These are phyloP conservation scores for Calyptommatus sinebrachiatus DNA, from an alignment of 2,113 vertebrate species.

Conservation along the genomic window DNA sequence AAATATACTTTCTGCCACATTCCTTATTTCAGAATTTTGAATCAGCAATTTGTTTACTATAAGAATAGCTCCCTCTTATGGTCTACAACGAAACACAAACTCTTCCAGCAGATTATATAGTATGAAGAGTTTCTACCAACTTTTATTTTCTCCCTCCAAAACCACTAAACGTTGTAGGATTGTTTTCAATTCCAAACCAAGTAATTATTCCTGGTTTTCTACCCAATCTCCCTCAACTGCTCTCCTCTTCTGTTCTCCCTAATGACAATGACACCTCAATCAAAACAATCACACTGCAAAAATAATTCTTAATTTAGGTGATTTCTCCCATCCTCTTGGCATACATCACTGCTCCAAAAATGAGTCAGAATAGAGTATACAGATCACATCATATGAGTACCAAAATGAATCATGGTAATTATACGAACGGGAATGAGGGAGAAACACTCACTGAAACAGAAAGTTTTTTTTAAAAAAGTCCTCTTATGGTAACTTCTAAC, in stretches of 20 bases:
- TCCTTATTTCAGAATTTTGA: neutral
- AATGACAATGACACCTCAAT: neutral
- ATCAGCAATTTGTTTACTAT: neutral
- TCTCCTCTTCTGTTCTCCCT: neutral
- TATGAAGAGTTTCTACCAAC: neutral
- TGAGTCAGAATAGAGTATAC: neutral
- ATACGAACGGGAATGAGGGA: neutral
- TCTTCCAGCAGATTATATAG: neutral
- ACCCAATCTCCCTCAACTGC: neutral
- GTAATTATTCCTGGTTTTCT: neutral
- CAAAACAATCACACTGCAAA: neutral
- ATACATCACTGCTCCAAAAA: constrained; percentile 3
- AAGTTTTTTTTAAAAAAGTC: neutral
- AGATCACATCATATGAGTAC: neutral
- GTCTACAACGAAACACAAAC: neutral
- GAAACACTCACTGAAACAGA: neutral
- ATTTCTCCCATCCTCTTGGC: constrained; percentile 5
- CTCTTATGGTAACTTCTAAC: neutral
- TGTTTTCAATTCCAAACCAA: neutral
- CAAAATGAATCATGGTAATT: neutral
- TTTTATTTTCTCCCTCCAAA: neutral
- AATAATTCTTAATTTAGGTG: constrained; percentile 26
- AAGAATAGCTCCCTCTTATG: constrained; percentile 48
- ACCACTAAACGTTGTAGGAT: neutral
- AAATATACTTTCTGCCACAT: neutral